Evolutionary conservation across 2,113 vertebrate species (phyloP), one percentile per base, ranked within the genome.

Genomic region (Tachuris rubrigastra): DNA sequence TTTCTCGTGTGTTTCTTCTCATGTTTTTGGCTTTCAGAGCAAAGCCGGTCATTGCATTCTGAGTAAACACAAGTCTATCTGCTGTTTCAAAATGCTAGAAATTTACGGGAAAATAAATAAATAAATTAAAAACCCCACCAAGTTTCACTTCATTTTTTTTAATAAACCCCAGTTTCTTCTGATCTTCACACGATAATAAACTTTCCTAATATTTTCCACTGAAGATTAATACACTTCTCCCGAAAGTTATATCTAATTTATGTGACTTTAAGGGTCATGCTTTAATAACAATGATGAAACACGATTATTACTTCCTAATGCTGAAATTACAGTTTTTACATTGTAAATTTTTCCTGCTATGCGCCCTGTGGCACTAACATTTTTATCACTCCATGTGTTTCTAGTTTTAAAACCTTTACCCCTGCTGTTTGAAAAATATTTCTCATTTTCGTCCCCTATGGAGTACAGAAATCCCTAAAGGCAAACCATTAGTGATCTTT

Each of bases 401-500:
- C 99, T 99, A 99, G 99, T 99, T 99, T 99, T 99, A 99, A 99
- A 99, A 99, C 99, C 99, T 99, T 99, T 99, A 99, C 99, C 99
- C 99, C 99, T 98, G 99, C 99, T 99, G 99, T 99, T 99, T 99
- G 99, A 99, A 99, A 99, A 99, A 99, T 99, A 99, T 99, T 99
- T 99, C 99, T 99, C 99, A 99, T 99, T 99, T 99, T 99, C 99
- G 97, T 99, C 99, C 99, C 99, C 99, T 99, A 99, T 99, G 99
- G 99, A 99, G 99, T 99, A 99, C 98, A 99, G 99, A 99, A 99
- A 99, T 99, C 99, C 99, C 99, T 99, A 99, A 99, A 99, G 99
- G 99, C 99, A 98, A 98, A 99, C 99, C 99, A 99, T 99, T 99
- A 99, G 99, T 99, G 99, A 99, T 99, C 99, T 99, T 98, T 99